Base-by-base conservation (phyloP, 1,140 invertebrate species). In the Solenopsis fugax region DNA sequence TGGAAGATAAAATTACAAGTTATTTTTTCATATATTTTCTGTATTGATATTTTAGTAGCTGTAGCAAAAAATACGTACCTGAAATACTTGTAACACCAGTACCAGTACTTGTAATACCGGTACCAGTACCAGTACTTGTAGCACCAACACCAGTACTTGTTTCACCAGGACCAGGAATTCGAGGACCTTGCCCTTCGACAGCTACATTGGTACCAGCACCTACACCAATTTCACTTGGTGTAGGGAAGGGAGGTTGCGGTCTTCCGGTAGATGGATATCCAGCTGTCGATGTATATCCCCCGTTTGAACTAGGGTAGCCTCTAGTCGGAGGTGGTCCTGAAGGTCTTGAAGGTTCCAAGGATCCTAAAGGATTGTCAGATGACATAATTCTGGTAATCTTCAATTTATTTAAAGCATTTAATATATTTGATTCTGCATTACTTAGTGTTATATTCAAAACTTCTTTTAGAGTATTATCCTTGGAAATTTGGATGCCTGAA, bases 241-340 rank as follows among this genome's bases (percentile, higher is more conserved):
- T 58, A 67, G 52, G 24, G 29, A 84, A 84, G 18, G 82, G 48
- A 77, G 92, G 90, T 34, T 81, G 50, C 48, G 92, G 90, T 87
- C 80, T 76, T 82, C 88, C 87, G 21, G 87, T 86, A 7, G 58
- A 72, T 45, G 87, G 37, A 52, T 73, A 80, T 24, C 75, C 67
- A 16, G 9, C 9, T 9, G 80, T 65, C 3, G 81, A 52, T 6
- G 58, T 67, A 41, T 54, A 56, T 50, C 64, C 58, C 2, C n/a
- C 77, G 29, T 4, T 21, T 4, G 94, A 21, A 67, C n/a, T 58
- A 67, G 12, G 85, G 80, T 48, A 41, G 29, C 45, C 41, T 50
- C 41, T 67, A 21, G 64, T 67, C 37, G 64, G 64, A 4, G n/a
- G 9, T 67, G 64, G 64, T 67, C 37, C 64, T 45, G 64, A 45